phyloP scores from a whole-genome alignment of 37 sponge, comb jelly and placozoan species.

The Beroe ovata region DNA sequence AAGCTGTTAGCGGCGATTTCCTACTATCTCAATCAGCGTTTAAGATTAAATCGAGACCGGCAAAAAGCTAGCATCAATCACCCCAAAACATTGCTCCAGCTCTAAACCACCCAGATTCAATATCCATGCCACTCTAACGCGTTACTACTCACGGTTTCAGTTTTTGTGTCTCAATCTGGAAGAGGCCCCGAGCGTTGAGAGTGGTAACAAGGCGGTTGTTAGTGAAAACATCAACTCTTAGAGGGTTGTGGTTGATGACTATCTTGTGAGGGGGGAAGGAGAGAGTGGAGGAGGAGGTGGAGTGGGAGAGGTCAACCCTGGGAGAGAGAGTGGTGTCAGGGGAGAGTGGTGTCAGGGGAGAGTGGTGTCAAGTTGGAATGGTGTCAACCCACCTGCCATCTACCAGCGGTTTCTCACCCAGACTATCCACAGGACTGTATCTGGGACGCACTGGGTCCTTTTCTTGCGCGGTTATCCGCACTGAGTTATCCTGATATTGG shows the following conservation, averaged over 20 bases:
- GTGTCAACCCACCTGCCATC: conserved; percentile 1
- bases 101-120: not conserved
- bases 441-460: conserved; percentile 14
- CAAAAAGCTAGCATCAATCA: not conserved
- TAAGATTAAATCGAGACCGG: no score
- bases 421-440: conserved; percentile 51
- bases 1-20: no score
- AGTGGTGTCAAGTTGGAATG: no score
- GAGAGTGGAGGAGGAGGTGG: not conserved
- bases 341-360: no score
- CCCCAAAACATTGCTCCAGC: not conserved
- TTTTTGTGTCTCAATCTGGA: conserved; percentile 1
- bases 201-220: not conserved
- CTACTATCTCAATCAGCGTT: no score
- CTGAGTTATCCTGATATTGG: conserved; percentile 16
- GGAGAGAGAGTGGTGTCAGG: no score
- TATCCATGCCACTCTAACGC: not conserved
- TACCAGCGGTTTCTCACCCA: not conserved
- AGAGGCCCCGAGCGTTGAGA: conserved; percentile 16
- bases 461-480: conserved; percentile 26
- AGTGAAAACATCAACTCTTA: not conserved
- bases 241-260: conserved; percentile 15
- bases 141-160: conserved; percentile 65
- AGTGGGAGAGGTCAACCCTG: not conserved
- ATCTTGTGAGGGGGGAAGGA: not conserved